phyloP scores from a whole-genome alignment of 2,888 invertebrate genomes.

The Nomada fucata region DNA sequence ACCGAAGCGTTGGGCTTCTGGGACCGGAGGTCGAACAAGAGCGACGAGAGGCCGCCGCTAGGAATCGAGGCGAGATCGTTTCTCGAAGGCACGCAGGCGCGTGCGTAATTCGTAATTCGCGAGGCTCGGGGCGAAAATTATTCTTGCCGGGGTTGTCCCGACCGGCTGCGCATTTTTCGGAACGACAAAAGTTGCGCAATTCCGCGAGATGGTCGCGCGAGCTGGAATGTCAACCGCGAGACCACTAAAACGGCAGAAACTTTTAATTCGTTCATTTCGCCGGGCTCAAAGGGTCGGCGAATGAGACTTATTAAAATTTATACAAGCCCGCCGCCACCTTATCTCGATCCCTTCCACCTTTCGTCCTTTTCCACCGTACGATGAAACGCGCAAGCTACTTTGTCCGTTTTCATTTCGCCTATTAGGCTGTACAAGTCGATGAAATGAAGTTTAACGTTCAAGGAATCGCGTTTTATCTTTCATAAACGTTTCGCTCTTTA shows the following conservation, averaged over 20 bases:
- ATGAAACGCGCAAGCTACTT: not conserved
- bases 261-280: constrained; percentile 84
- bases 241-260: constrained; percentile 80
- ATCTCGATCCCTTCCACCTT: constrained; percentile 27
- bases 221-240: constrained; percentile 83
- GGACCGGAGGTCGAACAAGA: not conserved
- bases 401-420: constrained; percentile 20
- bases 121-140: constrained; percentile 59
- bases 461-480: not conserved
- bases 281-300: constrained; percentile 82
- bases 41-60: too few species aligned
- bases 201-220: constrained; percentile 75
- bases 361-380: constrained; percentile 30
- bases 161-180: constrained; percentile 55
- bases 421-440: constrained; percentile 2
- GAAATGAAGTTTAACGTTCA: not conserved
- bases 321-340: constrained; percentile 69
- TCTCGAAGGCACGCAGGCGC: constrained; percentile 12
- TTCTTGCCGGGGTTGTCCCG: constrained; percentile 16
- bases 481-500: constrained; percentile 11
- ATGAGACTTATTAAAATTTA: constrained; percentile 84
- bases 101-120: constrained; percentile 72
- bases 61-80: not conserved
- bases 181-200: constrained; percentile 82
- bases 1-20: too few species aligned